Percentiles rank a stretch among this genome's conserved stretches.
These are phyloP conservation scores for Archilochus colubris DNA, from an alignment of 2,113 vertebrate genomes.

Conservation along the genomic window DNA sequence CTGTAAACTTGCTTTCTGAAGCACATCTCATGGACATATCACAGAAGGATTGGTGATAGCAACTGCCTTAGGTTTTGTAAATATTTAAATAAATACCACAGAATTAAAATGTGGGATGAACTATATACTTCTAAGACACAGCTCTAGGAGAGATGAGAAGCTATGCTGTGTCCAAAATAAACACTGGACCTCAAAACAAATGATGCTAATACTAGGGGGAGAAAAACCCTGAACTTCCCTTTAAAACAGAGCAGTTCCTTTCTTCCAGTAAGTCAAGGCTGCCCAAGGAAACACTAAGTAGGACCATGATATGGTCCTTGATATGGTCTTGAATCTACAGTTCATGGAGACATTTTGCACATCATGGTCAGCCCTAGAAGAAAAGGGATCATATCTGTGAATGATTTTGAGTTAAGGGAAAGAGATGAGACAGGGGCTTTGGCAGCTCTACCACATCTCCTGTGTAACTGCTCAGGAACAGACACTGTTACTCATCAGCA, in stretches of 20 bases:
- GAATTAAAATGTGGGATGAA: neutral
- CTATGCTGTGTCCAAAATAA: neutral
- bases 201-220: neutral
- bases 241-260: neutral
- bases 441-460: neutral
- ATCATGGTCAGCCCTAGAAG: neutral
- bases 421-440: neutral
- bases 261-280: neutral
- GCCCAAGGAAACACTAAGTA: neutral
- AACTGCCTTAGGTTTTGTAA: neutral
- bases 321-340: neutral
- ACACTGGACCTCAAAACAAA: neutral
- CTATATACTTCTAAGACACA: neutral
- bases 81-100: neutral
- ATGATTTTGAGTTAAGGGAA: neutral
- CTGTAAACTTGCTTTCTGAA: neutral
- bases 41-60: neutral
- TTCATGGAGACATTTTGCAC: neutral
- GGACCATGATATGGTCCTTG: rapidly evolving
- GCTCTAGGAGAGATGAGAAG: neutral
- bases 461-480: neutral
- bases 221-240: neutral
- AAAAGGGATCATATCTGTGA: neutral
- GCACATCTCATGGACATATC: neutral
- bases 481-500: neutral